A percentile compares a stretch with the other conserved stretches of the same genome.
Conservation (phyloP, 2,113 vertebrate genomes). For the Chrysemys picta region DNA sequence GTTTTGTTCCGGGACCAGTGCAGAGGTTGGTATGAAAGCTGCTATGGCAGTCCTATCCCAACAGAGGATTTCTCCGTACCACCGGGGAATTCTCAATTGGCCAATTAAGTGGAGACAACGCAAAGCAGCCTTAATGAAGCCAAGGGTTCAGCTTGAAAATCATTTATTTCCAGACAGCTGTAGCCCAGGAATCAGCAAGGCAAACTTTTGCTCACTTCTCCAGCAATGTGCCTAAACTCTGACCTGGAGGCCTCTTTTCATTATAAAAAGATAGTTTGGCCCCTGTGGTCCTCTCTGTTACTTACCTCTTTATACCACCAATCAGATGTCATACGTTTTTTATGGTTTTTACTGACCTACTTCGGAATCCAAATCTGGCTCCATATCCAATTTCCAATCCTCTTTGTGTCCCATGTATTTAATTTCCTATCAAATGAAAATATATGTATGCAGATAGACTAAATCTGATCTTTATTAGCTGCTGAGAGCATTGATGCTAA, state of each 20-base stretch:
- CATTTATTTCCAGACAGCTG: not conserved
- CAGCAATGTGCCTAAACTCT: not conserved
- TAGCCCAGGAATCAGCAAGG: not conserved
- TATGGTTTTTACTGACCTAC: not conserved
- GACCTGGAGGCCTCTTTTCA: not conserved
- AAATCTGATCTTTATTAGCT: conserved; percentile 2
- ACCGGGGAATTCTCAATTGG: not conserved
- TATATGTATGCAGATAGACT: not conserved
- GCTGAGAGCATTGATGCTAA: not conserved
- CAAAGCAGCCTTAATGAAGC: not conserved
- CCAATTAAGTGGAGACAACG: not conserved
- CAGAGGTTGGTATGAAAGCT: not conserved
- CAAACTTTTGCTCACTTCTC: not conserved
- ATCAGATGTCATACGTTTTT: not conserved
- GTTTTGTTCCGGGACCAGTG: not conserved
- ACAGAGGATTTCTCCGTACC: no score
- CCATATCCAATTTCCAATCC: not conserved
- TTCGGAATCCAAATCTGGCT: not conserved
- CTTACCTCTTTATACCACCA: not conserved
- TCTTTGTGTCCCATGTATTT: not conserved
- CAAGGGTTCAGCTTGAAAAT: not conserved
- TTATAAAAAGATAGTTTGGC: not conserved
- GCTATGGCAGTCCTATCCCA: not conserved
- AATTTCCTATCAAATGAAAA: conserved; percentile 24
- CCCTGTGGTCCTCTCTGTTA: not conserved